Evolutionary conservation across 2,113 vertebrate genomes (phyloP), one percentile per base, ranked within the genome.

Genomic region (Gorsachius goisagi): DNA sequence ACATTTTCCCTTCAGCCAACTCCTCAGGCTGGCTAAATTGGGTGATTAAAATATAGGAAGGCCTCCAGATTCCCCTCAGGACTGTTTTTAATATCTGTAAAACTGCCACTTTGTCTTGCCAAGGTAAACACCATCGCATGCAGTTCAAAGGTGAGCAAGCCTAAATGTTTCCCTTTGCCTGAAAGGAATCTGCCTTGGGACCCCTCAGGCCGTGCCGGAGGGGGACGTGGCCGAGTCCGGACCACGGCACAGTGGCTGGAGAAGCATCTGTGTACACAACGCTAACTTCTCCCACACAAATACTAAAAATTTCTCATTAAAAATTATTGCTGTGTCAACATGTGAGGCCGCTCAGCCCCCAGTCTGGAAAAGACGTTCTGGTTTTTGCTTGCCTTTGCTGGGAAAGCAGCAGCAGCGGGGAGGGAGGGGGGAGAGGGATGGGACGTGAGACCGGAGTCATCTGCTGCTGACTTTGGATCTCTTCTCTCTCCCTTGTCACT

Each of bases 81-180:
- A 98, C 98, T 99, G 98, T 99, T 99, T 99, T 99, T 99, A 99
- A 99, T 99, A 99, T 99, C 99, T 99, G 99, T 99, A 99, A 99
- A 99, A 99, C 99, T 99, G 99, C 99, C 99, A 99, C 98, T 98
- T 98, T 95, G 98, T 98, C 98, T 97, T 97, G 99, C 99, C 99
- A 99, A 99, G 99, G 99, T 99, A 99, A 99, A 99, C 99, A 99
- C 98, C 98, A 98, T 98, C 98, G 98, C 97, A 96, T 97, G 98
- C 98, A 98, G 99, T 99, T 99, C 99, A 99, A 99, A 99, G 99
- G 99, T 99, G 99, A 99, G 98, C 97, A 97, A 98, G 98, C 98
- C 97, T 98, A 98, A 98, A 98, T 98, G 99, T 99, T 99, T 99
- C 99, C 99, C 98, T 99, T 98, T 53, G 97, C 98, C 98, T 97